These are phyloP conservation scores for Sorex maritimensis DNA, from an alignment of 2,797 vertebrate genomes.

Conservation along the genomic window DNA sequence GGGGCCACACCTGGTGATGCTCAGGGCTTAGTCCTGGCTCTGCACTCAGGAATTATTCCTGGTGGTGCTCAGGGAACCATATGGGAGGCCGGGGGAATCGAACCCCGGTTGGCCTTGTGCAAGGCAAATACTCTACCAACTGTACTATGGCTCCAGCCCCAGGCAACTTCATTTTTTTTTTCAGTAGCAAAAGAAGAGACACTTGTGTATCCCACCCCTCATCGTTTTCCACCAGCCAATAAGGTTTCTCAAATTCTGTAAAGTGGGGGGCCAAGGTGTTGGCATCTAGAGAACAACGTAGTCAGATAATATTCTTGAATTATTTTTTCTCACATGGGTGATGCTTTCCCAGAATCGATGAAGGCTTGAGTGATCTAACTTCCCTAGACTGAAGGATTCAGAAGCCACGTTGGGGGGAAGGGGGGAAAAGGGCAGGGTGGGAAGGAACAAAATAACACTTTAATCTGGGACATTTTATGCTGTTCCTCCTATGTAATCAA, in stretches of 20 bases:
- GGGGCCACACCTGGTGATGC: too few relatives aligned
- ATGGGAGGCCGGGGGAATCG: too few relatives aligned
- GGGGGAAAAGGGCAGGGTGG: not conserved
- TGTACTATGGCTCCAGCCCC: too few relatives aligned
- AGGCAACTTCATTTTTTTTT: not conserved
- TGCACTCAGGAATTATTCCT: too few relatives aligned
- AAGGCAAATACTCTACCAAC: too few relatives aligned
- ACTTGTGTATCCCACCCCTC: too few relatives aligned
- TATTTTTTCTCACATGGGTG: not conserved
- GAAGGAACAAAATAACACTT: constrained; percentile 41
- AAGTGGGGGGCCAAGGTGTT: not conserved
- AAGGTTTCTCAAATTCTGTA: not conserved
- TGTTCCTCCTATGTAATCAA: not conserved
- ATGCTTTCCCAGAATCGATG: constrained; percentile 1
- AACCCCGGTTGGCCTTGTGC: too few relatives aligned
- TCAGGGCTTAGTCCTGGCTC: too few relatives aligned
- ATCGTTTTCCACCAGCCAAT: not conserved
- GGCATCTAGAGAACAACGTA: not conserved
- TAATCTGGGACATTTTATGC: constrained; percentile 40
- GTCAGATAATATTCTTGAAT: not conserved
- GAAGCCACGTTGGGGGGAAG: not conserved
- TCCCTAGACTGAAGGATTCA: constrained; percentile 17
- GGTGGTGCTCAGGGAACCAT: too few relatives aligned
- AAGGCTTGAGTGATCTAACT: not conserved
- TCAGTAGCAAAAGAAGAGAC: constrained; percentile 3